Percentiles rank a stretch among this genome's conserved stretches.
These are phyloP conservation scores for Solenodon paradoxus DNA, from an alignment of 2,113 vertebrate genomes.

Conservation along the genomic window DNA sequence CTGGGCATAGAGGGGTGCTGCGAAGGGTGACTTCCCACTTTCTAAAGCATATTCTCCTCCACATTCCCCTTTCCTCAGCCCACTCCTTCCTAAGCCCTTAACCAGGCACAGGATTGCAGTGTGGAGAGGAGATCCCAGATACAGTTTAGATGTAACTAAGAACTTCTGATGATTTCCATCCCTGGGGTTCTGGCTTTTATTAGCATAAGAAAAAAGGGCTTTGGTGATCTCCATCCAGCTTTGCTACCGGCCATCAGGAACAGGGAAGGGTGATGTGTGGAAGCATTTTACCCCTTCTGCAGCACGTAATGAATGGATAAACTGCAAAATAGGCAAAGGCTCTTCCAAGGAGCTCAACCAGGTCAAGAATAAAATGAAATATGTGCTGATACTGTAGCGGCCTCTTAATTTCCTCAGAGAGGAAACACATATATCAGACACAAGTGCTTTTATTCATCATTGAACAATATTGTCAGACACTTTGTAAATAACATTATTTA, in stretches of 20 bases:
- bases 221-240: neutral
- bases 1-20: neutral
- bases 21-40: neutral
- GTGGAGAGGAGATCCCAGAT: neutral
- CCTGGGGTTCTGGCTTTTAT: neutral
- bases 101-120: neutral
- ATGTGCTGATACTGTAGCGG: no score
- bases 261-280: neutral
- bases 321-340: neutral
- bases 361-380: neutral
- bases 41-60: neutral
- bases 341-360: neutral
- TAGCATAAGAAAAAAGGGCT: neutral
- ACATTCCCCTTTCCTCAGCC: neutral
- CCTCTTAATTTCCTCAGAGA: neutral
- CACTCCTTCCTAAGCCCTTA: neutral
- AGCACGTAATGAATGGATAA: neutral
- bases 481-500: neutral
- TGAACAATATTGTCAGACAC: neutral
- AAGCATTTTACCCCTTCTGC: constrained; percentile 65
- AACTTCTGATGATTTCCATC: neutral
- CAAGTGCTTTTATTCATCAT: neutral
- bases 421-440: neutral
- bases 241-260: no score
- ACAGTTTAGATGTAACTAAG: neutral